Evolutionary conservation across 2,113 vertebrate species (phyloP).

Genomic region (Lasiurus borealis): DNA sequence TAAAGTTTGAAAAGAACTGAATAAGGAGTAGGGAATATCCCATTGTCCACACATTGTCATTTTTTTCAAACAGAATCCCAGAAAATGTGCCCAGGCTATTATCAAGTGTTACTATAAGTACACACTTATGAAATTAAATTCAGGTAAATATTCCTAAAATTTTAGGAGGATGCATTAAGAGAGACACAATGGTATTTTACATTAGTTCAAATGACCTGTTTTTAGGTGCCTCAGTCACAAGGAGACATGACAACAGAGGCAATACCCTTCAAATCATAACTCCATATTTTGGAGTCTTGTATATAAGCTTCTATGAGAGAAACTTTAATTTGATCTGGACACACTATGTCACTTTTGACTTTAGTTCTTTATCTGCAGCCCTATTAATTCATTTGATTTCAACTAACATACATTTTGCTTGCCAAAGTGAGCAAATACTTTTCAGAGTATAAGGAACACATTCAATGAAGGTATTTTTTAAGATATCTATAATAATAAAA

Average conservation of each 20-base stretch:
- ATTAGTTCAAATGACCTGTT: not conserved
- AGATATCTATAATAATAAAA: not conserved
- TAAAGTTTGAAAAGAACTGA: slow-evolving; percentile 43
- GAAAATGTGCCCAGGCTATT: slow-evolving; percentile 13
- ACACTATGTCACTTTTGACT: not conserved
- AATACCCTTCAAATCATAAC: not conserved
- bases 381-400: not conserved
- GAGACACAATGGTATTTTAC: not conserved
- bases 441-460: not conserved
- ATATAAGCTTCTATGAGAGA: not conserved
- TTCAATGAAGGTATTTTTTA: not conserved
- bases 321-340: not conserved
- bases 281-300: not conserved
- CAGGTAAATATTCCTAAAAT: not conserved
- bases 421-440: not conserved
- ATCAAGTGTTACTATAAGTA: slow-evolving; percentile 11
- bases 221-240: not conserved
- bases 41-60: not conserved
- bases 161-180: not conserved
- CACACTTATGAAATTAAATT: not conserved
- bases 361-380: not conserved
- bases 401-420: slow-evolving; percentile 5
- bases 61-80: slow-evolving; percentile 44
- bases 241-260: not conserved
- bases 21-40: not conserved